Evolutionary conservation across 2,888 invertebrate species (phyloP), one percentile per base, ranked within the genome.

Genomic region (Cordilura impudica): DNA sequence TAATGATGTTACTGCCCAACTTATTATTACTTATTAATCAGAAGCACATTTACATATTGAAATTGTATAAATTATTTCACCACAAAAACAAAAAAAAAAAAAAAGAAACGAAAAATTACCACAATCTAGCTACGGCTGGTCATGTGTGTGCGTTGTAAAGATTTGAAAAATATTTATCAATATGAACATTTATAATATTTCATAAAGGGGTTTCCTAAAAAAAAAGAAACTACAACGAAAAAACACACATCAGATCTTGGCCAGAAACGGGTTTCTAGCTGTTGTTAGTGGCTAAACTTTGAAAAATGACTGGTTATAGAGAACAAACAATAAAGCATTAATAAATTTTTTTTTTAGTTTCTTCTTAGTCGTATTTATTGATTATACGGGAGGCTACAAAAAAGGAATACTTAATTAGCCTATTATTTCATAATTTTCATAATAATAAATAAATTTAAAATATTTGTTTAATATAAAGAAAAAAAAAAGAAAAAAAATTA

Each of bases 1-100:
- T 72, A 63, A 72, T 72, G 75, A 75, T 79, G 79, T 56, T 79
- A 71, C 60, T 75, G 67, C 75, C 75, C 79, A 79, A 58, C 45
- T 72, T 75, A 67, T 79, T 71, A 79, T 67, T 79, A 72, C 65
- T 60, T 79, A 79, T 79, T 79, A 79, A 79, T 79, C 79, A 79
- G 79, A 75, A 72, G 71, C 67, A 67, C 56, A 79, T 79, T 79
- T 79, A 75, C 79, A 79, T 79, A 79, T 79, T 71, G 65, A 53
- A 73, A 53, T 65, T 73, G 47, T 21, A 78, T 60, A 78, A 78
- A 78, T 78, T 74, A 78, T 70, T 74, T 78, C 70, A 66, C 65
- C 78, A 53, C 53, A 60, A 23, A 58, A 16, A 10, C 51, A 35
- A 51, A 51, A 12, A 47, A n/a, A 60, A 29, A 19, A 56, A 60